Conservation (phyloP, 2,113 vertebrate species). For the Vulpes ferrilata region DNA sequence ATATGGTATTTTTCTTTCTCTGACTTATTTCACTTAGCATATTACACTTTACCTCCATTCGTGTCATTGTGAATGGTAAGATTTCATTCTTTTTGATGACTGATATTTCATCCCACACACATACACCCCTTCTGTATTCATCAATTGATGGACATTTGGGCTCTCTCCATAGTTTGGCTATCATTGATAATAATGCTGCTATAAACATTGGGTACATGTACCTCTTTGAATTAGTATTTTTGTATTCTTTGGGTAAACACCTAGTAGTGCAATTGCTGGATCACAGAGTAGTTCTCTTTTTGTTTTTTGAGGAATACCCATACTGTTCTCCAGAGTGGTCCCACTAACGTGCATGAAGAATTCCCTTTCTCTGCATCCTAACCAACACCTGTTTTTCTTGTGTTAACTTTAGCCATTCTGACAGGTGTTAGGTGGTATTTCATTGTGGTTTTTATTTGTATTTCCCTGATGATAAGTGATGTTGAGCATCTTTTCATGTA, state of each 20-base stretch:
- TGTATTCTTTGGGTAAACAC: background rate
- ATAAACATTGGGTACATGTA: background rate
- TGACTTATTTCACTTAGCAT: background rate
- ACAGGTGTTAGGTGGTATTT: background rate
- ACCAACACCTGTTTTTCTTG: background rate
- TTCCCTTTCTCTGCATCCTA: background rate
- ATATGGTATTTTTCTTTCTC: background rate
- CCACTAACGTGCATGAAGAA: background rate
- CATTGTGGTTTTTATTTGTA: background rate
- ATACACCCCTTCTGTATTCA: background rate
- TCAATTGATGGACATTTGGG: background rate
- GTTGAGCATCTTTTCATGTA: too few relatives aligned
- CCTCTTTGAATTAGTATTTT: background rate
- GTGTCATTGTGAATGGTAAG: background rate
- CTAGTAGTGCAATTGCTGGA: background rate
- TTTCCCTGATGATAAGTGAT: background rate
- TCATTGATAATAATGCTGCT: background rate
- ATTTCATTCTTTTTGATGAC: background rate
- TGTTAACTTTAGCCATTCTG: background rate
- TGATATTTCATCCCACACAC: background rate
- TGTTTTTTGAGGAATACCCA: background rate
- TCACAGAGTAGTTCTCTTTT: background rate
- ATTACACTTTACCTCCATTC: background rate
- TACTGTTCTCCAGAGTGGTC: background rate
- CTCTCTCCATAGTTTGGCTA: background rate